Conservation (phyloP, 2,797 vertebrate genomes). For the Gastrophryne carolinensis region DNA sequence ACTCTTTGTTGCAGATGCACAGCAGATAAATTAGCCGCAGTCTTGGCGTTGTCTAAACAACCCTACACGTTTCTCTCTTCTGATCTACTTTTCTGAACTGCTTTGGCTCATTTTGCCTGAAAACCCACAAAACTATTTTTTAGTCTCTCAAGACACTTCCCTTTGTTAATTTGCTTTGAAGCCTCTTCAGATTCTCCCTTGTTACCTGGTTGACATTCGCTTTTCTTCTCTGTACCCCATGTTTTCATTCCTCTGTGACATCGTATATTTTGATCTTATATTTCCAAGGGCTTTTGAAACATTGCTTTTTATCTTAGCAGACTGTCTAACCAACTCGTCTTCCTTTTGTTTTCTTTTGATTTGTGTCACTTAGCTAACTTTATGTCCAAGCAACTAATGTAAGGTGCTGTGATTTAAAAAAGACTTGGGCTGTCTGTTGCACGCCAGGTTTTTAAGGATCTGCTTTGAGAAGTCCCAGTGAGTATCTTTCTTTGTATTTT, state of each 20-base stretch:
- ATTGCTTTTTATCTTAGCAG: slow-evolving; percentile 1
- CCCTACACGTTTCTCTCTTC: background rate
- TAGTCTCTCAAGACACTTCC: background rate
- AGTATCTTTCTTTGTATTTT: background rate
- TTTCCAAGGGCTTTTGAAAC: slow-evolving; percentile 1
- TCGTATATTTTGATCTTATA: slow-evolving; percentile 9
- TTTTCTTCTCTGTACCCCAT: background rate
- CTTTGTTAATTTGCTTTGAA: background rate
- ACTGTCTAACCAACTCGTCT: background rate
- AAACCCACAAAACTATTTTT: background rate
- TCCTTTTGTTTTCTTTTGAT: background rate
- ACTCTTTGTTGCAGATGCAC: background rate
- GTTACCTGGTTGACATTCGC: background rate
- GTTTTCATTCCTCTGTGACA: slow-evolving; percentile 5
- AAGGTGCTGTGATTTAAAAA: background rate
- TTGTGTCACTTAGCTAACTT: background rate
- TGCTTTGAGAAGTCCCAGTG: background rate
- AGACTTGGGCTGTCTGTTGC: background rate
- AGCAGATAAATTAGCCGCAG: background rate
- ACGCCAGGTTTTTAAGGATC: background rate
- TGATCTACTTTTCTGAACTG: background rate
- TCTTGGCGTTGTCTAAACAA: background rate
- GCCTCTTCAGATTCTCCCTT: background rate
- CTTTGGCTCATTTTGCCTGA: slow-evolving; percentile 7
- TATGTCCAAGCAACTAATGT: background rate